phyloP scores from a whole-genome alignment of 2,113 vertebrate species.

The Apeltes quadracus region DNA sequence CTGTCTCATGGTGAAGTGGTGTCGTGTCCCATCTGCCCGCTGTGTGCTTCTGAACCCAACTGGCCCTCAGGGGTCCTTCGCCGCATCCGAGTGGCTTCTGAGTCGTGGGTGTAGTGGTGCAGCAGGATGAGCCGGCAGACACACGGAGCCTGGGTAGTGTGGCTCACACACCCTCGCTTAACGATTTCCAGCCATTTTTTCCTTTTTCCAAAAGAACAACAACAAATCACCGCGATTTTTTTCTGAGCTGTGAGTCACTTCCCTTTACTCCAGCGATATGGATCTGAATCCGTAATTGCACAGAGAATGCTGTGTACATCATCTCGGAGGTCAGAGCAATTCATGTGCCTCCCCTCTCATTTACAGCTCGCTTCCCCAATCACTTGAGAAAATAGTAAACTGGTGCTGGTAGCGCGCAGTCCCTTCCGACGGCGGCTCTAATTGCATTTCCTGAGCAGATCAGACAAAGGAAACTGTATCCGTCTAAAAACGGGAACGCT shows the following conservation, averaged over 20 bases:
- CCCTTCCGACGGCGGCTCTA: conserved; percentile 65
- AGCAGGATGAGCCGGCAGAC: conserved; percentile 60
- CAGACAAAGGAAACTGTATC: conserved; percentile 60
- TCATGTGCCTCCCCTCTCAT: conserved; percentile 67
- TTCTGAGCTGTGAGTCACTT: conserved; percentile 32
- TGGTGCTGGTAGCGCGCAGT: conserved; percentile 63
- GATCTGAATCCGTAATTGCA: conserved; percentile 47
- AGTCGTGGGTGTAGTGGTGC: conserved; percentile 19
- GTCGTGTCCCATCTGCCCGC: too few species aligned
- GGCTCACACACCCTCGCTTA: not conserved
- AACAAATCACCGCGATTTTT: conserved; percentile 17
- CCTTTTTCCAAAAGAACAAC: conserved; percentile 26
- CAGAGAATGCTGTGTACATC: conserved; percentile 43
- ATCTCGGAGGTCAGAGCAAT: conserved; percentile 59
- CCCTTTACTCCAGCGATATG: conserved; percentile 31
- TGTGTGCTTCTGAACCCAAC: conserved; percentile 23
- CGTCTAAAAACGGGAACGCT: conserved; percentile 60
- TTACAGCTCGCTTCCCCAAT: conserved; percentile 72
- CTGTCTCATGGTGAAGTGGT: conserved; percentile 5
- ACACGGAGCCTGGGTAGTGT: conserved; percentile 54
- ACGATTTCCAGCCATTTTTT: conserved; percentile 21
- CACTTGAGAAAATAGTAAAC: conserved; percentile 78
- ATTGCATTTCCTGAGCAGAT: conserved; percentile 75
- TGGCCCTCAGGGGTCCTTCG: conserved; percentile 36
- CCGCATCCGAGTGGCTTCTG: conserved; percentile 14